These are phyloP conservation scores for Brachionus manjavacas DNA, from an alignment of 1,140 invertebrate genomes.

Conservation along the genomic window DNA sequence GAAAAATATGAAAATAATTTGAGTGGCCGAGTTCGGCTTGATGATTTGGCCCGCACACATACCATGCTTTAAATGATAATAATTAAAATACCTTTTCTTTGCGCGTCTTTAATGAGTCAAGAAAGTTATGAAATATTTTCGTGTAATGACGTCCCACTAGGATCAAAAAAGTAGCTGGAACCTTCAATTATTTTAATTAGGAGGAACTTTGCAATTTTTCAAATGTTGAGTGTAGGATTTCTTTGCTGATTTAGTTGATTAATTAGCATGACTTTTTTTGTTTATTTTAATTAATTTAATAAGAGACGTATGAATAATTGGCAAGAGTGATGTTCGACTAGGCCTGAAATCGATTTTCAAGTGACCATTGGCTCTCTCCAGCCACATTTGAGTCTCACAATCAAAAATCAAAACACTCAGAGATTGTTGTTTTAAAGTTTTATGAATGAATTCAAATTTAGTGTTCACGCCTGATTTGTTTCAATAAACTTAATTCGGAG, in stretches of 20 bases:
- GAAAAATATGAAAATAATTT: neutral
- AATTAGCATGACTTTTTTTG: neutral
- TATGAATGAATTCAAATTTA: neutral
- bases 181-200: slow-evolving; percentile 18
- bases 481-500: neutral
- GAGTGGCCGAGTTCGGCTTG: too few relatives aligned
- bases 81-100: neutral
- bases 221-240: neutral
- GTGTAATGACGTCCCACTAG: slow-evolving; percentile 4
- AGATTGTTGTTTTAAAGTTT: neutral
- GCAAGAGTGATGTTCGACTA: neutral
- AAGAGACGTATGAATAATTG: too few relatives aligned
- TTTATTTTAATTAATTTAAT: neutral
- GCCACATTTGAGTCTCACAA: neutral
- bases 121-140: neutral
- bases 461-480: neutral
- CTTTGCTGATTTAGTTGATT: neutral
- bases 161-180: neutral
- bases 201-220: neutral
- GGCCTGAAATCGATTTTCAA: slow-evolving; percentile 8
- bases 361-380: neutral
- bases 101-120: neutral
- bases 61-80: neutral
- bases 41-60: neutral
- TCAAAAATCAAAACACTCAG: neutral